Conservation (phyloP, 1,140 invertebrate species). For the Choristoneura fumiferana region DNA sequence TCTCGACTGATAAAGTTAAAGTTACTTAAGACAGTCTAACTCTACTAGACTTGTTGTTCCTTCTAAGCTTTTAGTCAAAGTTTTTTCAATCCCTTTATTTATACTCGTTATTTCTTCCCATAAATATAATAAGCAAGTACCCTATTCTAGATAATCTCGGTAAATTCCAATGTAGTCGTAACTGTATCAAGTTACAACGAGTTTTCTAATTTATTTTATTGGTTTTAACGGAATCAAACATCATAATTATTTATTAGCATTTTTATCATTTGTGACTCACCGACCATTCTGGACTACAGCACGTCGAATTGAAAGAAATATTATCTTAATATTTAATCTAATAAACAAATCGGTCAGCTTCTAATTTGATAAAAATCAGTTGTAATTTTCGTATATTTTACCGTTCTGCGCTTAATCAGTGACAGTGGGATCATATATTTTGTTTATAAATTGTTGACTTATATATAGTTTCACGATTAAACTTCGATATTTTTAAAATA, state of each 20-base stretch:
- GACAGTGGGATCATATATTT: not conserved
- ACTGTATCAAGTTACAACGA: slow-evolving; percentile 13
- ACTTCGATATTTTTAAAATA: slow-evolving; percentile 1
- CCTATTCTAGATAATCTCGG: not conserved
- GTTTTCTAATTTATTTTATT: slow-evolving; percentile 19
- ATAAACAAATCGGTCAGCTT: slow-evolving; percentile 8
- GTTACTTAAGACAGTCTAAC: no score
- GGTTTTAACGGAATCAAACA: slow-evolving; percentile 13
- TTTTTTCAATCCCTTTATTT: no score
- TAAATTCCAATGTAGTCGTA: slow-evolving; percentile 3
- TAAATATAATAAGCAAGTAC: not conserved
- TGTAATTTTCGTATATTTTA: slow-evolving; percentile 5
- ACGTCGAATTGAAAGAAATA: slow-evolving; percentile 9
- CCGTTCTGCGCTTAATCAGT: slow-evolving; percentile 10
- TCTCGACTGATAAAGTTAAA: no score
- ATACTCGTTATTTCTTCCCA: no score
- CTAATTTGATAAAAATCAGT: slow-evolving; percentile 7
- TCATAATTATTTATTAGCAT: slow-evolving; percentile 14
- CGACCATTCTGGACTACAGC: slow-evolving; percentile 6
- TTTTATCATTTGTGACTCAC: slow-evolving; percentile 2
- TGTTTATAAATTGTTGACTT: not conserved
- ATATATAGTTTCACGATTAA: not conserved
- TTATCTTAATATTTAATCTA: slow-evolving; percentile 5
- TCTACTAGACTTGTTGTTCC: no score
- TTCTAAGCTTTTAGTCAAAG: no score